phyloP scores from a whole-genome alignment of 1,140 invertebrate genomes.

The Theocolax elegans region DNA sequence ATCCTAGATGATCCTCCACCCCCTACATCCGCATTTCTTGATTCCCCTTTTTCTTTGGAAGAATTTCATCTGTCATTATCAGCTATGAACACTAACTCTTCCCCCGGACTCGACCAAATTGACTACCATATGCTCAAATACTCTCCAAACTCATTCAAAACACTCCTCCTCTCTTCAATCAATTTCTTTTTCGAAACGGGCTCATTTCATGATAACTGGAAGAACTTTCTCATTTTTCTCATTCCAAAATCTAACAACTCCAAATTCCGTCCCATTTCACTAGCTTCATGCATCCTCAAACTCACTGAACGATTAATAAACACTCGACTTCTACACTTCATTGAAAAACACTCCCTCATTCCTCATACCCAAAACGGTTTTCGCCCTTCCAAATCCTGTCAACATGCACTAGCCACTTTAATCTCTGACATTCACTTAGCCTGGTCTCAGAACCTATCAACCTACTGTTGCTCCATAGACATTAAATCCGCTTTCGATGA shows the following conservation, averaged over 20 bases:
- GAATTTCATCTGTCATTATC: no score
- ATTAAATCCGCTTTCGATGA: slow-evolving; percentile 39
- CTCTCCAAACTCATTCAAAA: neutral
- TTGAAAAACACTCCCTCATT: no score
- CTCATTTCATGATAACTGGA: slow-evolving; percentile 6
- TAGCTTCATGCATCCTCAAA: slow-evolving; percentile 24
- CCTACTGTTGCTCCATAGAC: slow-evolving; percentile 18
- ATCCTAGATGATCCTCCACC: no score
- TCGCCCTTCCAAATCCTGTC: slow-evolving; percentile 22
- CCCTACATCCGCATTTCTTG: neutral
- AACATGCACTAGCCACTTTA: neutral
- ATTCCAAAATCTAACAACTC: slow-evolving; percentile 21
- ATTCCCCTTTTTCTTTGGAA: no score
- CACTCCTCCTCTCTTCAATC: neutral
- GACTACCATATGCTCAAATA: neutral
- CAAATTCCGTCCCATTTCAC: slow-evolving; percentile 29
- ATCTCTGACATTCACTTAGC: neutral
- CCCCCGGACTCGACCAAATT: slow-evolving; percentile 9
- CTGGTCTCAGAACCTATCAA: neutral
- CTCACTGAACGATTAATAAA: no score
- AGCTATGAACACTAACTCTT: neutral
- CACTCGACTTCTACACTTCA: no score
- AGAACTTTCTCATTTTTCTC: slow-evolving; percentile 15
- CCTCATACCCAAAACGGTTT: slow-evolving; percentile 39
- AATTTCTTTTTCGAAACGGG: neutral